Conservation (phyloP, 2,113 vertebrate species). For the Axis porcinus region DNA sequence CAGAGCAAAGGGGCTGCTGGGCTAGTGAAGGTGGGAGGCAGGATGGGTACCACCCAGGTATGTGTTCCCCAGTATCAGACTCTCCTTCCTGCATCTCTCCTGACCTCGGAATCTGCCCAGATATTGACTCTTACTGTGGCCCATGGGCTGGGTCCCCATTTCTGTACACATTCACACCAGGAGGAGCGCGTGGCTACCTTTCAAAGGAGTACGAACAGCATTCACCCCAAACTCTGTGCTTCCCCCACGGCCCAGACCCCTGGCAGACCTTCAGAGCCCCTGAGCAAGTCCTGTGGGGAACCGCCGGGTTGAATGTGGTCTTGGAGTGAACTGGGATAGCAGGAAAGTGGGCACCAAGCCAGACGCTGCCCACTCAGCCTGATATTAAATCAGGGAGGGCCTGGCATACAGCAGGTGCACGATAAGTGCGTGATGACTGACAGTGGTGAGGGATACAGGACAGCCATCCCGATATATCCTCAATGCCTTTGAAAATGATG, state of each 20-base stretch:
- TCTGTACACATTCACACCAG: background rate
- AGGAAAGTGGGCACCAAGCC: background rate
- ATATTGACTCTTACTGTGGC: background rate
- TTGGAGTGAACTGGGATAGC: background rate
- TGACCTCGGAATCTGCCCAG: background rate
- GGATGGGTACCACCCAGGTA: background rate
- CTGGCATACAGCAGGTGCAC: background rate
- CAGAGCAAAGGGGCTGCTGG: background rate
- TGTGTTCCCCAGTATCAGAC: background rate
- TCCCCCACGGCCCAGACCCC: background rate
- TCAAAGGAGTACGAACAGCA: background rate
- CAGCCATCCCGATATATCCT: background rate
- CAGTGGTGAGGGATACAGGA: background rate
- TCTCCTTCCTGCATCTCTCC: background rate
- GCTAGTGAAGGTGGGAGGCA: background rate
- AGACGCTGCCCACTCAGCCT: fast-evolving
- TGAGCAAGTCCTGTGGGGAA: background rate
- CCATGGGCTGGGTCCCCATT: background rate
- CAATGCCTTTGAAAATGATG: background rate
- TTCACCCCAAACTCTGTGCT: background rate
- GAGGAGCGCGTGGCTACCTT: background rate
- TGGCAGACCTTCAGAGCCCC: background rate
- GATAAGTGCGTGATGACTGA: fast-evolving
- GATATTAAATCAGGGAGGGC: background rate
- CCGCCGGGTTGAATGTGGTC: background rate